Conservation (phyloP, 2,888 invertebrate genomes). For the Euproctis similis region DNA sequence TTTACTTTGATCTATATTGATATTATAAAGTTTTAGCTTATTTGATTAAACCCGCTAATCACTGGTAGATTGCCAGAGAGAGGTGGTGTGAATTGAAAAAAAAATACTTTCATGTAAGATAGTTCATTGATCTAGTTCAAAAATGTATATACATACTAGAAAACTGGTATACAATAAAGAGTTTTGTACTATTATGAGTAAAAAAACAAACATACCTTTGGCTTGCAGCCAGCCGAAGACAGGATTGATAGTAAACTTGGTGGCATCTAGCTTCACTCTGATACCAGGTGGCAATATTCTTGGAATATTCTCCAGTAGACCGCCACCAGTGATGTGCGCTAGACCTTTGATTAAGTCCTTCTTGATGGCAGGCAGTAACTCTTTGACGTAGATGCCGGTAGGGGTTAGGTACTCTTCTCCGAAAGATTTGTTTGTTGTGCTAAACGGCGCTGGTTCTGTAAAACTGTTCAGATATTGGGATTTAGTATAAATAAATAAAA, state of each 20-base stretch:
- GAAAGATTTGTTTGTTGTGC: conserved; percentile 45
- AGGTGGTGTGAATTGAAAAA: no score
- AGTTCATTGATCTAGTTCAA: no score
- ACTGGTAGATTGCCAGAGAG: no score
- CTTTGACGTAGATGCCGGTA: conserved; percentile 89
- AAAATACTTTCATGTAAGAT: no score
- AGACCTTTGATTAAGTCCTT: conserved; percentile 86
- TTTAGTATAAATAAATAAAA: no score
- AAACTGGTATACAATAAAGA: no score
- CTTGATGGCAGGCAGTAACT: conserved; percentile 82
- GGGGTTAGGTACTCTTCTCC: conserved; percentile 90
- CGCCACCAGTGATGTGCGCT: conserved; percentile 96
- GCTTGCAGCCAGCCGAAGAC: conserved; percentile 93
- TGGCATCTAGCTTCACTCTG: conserved; percentile 81
- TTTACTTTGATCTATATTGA: no score
- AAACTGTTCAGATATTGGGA: conserved; percentile 30
- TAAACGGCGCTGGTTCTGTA: conserved; percentile 59
- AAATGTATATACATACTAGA: no score
- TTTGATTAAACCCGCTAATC: no score
- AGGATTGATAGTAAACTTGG: conserved; percentile 81
- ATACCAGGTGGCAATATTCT: conserved; percentile 84
- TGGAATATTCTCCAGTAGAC: conserved; percentile 91
- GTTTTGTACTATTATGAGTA: no score
- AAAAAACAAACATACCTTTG: conserved; percentile 64
- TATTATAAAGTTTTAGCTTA: no score